These are phyloP conservation scores for Argynnis bischoffii DNA, from an alignment of 2,888 invertebrate genomes.

Conservation along the genomic window DNA sequence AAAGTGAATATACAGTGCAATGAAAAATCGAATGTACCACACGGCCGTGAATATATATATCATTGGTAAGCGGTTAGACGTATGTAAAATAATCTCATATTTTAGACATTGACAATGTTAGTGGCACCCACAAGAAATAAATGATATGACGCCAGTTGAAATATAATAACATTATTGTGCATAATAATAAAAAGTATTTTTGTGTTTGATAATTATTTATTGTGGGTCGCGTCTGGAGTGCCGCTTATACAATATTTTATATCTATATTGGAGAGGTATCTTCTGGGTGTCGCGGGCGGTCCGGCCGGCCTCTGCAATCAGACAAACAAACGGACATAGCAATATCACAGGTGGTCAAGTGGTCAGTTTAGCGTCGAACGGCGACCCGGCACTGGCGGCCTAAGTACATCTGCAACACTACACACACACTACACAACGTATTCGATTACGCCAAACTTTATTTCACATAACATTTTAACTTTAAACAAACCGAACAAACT, in stretches of 20 bases:
- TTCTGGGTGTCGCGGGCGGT: constrained; percentile 55
- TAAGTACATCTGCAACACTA: constrained; percentile 80
- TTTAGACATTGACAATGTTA: constrained; percentile 51
- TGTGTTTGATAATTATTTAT: constrained; percentile 48
- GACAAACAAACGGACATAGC: constrained; percentile 79
- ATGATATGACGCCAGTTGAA: constrained; percentile 41
- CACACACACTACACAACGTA: constrained; percentile 67
- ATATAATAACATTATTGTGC: background rate
- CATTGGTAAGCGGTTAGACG: constrained; percentile 31
- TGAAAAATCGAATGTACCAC: constrained; percentile 43
- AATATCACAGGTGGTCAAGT: constrained; percentile 57
- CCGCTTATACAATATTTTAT: constrained; percentile 54
- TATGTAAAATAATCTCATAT: constrained; percentile 44
- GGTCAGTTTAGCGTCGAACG: constrained; percentile 51
- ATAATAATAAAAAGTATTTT: constrained; percentile 4
- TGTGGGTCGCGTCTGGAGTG: constrained; percentile 51
- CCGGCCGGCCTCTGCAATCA: constrained; percentile 70
- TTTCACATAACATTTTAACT: background rate
- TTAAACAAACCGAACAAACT: background rate
- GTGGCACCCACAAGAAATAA: constrained; percentile 67
- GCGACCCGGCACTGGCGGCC: constrained; percentile 66
- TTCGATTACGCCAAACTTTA: constrained; percentile 5
- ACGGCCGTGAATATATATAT: constrained; percentile 41
- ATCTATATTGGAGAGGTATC: constrained; percentile 62
- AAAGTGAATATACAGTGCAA: constrained; percentile 40